Percentiles rank a stretch among this genome's conserved stretches.
phyloP scores from a whole-genome alignment of 2,113 vertebrate genomes.

The Delphinus delphis region DNA sequence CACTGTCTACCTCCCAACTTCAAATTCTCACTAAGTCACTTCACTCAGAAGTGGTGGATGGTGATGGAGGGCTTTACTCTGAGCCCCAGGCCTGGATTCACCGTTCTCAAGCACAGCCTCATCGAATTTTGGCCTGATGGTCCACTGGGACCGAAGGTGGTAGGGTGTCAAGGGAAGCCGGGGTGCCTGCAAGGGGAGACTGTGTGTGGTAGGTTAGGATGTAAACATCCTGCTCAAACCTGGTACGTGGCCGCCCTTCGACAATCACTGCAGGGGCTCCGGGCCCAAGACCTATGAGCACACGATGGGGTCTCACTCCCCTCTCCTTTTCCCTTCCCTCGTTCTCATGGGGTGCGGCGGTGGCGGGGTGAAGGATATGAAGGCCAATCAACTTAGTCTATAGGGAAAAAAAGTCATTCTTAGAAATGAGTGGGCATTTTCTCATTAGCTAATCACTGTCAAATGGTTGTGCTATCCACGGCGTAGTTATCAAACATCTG shows the following conservation, averaged over 20 bases:
- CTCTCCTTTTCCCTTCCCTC: background rate
- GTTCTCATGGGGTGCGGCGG: background rate
- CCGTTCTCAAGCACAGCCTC: background rate
- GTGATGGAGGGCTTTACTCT: background rate
- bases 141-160: background rate
- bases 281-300: background rate
- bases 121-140: background rate
- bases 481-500: background rate
- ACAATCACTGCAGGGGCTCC: background rate
- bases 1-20: background rate
- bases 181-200: background rate
- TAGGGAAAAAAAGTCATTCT: background rate
- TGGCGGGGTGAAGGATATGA: background rate
- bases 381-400: background rate
- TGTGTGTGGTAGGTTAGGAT: background rate
- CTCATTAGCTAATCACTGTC: background rate
- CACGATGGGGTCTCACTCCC: fast-evolving
- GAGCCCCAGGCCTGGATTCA: background rate
- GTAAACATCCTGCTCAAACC: background rate
- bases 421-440: background rate
- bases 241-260: fast-evolving
- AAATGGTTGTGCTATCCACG: background rate
- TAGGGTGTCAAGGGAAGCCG: background rate
- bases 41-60: background rate
- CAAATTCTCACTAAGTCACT: background rate